Conservation (phyloP, 1,140 invertebrate genomes). For the Aethina tumida region DNA sequence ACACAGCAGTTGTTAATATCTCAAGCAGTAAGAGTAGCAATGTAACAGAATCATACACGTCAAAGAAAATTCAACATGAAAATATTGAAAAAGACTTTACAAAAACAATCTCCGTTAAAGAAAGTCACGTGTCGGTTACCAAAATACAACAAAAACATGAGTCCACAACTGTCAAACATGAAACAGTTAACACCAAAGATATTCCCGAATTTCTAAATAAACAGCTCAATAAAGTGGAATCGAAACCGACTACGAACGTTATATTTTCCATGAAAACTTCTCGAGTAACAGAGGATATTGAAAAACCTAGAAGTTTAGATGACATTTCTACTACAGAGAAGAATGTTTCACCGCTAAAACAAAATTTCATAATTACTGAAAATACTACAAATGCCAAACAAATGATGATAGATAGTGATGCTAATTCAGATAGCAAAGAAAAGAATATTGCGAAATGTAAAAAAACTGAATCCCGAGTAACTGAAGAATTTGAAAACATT, state of each 20-base stretch:
- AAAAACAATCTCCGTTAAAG: constrained; percentile 11
- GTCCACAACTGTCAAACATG: constrained; percentile 18
- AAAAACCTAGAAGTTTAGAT: constrained; percentile 17
- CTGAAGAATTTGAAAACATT: too few species aligned
- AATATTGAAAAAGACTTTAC: constrained; percentile 10
- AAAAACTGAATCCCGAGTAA: too few species aligned
- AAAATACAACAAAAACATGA: constrained; percentile 31
- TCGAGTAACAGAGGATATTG: constrained; percentile 17
- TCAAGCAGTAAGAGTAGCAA: constrained; percentile 8
- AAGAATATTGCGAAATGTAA: too few species aligned
- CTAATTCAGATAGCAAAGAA: too few species aligned
- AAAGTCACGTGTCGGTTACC: constrained; percentile 29
- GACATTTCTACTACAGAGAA: too few species aligned
- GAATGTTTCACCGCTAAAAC: too few species aligned
- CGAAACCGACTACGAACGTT: constrained; percentile 45
- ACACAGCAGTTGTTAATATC: constrained; percentile 31
- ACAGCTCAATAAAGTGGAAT: constrained; percentile 56
- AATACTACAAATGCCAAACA: too few species aligned
- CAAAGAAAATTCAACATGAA: too few species aligned
- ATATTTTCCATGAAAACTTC: constrained; percentile 44
- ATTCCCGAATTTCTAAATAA: constrained; percentile 63
- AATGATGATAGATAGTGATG: too few species aligned
- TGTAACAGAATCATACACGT: constrained; percentile 4
- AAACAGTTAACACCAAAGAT: constrained; percentile 17
- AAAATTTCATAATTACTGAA: too few species aligned